Conservation (phyloP, 2,888 invertebrate species). For the Heliconius ethilla region DNA sequence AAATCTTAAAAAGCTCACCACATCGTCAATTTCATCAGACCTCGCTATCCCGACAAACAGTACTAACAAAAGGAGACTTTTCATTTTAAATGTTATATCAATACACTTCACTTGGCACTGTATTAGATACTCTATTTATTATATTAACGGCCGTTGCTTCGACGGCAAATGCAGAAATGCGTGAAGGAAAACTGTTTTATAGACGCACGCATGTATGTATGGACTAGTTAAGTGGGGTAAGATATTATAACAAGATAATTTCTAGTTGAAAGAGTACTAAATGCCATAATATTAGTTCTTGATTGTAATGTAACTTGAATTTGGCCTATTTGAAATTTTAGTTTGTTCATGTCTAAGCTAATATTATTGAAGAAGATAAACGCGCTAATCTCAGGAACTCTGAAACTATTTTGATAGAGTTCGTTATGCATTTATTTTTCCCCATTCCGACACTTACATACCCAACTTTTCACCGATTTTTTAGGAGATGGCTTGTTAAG, state of each 20-base stretch:
- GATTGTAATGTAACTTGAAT: not conserved
- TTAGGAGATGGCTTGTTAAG: no score
- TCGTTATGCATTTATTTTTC: no score
- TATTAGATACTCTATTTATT: slow-evolving; percentile 36
- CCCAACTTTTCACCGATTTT: no score
- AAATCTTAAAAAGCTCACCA: slow-evolving; percentile 54
- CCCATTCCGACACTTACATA: no score
- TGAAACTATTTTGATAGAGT: no score
- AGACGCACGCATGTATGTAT: slow-evolving; percentile 58
- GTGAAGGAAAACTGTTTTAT: slow-evolving; percentile 66
- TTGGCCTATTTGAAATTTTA: not conserved
- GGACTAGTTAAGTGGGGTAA: slow-evolving; percentile 63
- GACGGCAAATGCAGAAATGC: slow-evolving; percentile 69
- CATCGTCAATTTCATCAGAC: slow-evolving; percentile 69
- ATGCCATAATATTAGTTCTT: not conserved
- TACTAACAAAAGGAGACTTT: slow-evolving; percentile 65
- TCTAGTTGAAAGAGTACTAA: slow-evolving; percentile 34
- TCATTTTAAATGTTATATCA: slow-evolving; percentile 61
- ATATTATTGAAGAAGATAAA: not conserved
- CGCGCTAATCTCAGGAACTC: no score
- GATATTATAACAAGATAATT: slow-evolving; percentile 36
- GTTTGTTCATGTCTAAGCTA: not conserved
- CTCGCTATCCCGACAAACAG: slow-evolving; percentile 70
- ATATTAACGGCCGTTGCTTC: slow-evolving; percentile 50
- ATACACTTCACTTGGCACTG: slow-evolving; percentile 61